phyloP scores from a whole-genome alignment of 2,113 vertebrate genomes.

The Tachysurus fulvidraco region DNA sequence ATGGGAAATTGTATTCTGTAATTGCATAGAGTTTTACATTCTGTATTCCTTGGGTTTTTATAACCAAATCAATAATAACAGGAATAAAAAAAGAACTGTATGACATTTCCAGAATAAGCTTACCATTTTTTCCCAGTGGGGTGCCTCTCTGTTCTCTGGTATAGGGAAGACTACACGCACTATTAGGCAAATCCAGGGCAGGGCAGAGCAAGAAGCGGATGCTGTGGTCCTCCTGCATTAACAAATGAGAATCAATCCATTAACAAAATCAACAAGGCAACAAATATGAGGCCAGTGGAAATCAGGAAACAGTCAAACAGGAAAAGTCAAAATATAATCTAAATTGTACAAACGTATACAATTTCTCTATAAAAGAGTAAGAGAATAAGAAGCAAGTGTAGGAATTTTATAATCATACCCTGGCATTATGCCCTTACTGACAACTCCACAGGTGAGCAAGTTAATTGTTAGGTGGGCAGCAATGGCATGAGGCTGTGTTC shows the following conservation, averaged over 20 bases:
- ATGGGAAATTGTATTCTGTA: too few relatives aligned
- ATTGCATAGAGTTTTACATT: too few relatives aligned
- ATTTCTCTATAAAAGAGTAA: background rate
- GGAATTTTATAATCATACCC: slow-evolving; percentile 71
- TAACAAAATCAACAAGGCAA: background rate
- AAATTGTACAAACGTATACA: background rate
- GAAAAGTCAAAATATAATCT: background rate
- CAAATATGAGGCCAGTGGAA: background rate
- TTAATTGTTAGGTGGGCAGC: slow-evolving; percentile 84
- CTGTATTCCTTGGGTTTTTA: too few relatives aligned
- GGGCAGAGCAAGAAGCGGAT: slow-evolving; percentile 83
- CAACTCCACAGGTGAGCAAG: slow-evolving; percentile 84
- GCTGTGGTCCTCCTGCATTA: slow-evolving; percentile 85
- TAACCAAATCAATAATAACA: too few relatives aligned
- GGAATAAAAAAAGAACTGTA: background rate
- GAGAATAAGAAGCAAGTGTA: background rate
- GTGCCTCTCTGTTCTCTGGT: slow-evolving; percentile 82
- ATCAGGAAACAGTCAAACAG: background rate
- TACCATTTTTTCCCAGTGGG: slow-evolving; percentile 93
- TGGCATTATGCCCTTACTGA: slow-evolving; percentile 79
- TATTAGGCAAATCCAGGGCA: slow-evolving; percentile 92
- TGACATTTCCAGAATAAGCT: slow-evolving; percentile 45
- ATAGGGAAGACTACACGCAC: slow-evolving; percentile 80
- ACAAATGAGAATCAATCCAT: background rate
- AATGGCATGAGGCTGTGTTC: slow-evolving; percentile 84